These are phyloP conservation scores for Catagonus wagneri DNA, from an alignment of 2,113 vertebrate species.

Conservation along the genomic window DNA sequence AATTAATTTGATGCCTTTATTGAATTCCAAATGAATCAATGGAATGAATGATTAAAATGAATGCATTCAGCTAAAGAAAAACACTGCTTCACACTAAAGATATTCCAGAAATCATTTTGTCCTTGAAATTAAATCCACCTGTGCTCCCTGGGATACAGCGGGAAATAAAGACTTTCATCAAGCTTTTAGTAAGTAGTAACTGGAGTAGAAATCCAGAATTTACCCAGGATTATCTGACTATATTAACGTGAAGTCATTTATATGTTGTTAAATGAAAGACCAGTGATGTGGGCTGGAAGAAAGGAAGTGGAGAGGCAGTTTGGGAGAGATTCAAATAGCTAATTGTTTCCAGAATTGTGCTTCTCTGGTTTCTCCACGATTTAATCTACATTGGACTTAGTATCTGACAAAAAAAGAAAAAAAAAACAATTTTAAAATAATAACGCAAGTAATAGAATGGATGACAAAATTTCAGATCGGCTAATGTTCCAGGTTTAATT, in stretches of 20 bases:
- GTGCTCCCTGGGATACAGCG: background rate
- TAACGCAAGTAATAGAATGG: background rate
- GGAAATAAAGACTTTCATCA: slow-evolving; percentile 30
- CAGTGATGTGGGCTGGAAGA: background rate
- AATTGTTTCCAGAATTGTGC: background rate
- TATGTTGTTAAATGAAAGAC: slow-evolving; percentile 8
- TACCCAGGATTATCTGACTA: background rate
- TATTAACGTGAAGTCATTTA: slow-evolving; percentile 33
- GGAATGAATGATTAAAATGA: slow-evolving; percentile 41
- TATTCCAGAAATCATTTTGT: slow-evolving; percentile 48
- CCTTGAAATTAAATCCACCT: slow-evolving; percentile 46
- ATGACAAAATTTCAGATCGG: background rate
- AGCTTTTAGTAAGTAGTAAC: background rate
- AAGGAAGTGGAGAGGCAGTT: too few species aligned
- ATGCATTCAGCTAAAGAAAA: slow-evolving; percentile 64
- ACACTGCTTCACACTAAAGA: background rate
- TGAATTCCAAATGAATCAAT: slow-evolving; percentile 60
- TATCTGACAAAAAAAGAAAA: background rate
- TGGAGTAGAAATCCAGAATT: slow-evolving; percentile 23
- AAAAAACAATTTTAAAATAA: background rate
- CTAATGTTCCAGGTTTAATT: slow-evolving; percentile 29
- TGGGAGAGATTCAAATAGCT: background rate
- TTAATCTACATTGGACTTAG: background rate
- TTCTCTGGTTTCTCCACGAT: background rate
- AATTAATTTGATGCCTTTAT: slow-evolving; percentile 57